These are phyloP conservation scores for Phlogophora meticulosa DNA, from an alignment of 2,888 invertebrate genomes.

Conservation along the genomic window DNA sequence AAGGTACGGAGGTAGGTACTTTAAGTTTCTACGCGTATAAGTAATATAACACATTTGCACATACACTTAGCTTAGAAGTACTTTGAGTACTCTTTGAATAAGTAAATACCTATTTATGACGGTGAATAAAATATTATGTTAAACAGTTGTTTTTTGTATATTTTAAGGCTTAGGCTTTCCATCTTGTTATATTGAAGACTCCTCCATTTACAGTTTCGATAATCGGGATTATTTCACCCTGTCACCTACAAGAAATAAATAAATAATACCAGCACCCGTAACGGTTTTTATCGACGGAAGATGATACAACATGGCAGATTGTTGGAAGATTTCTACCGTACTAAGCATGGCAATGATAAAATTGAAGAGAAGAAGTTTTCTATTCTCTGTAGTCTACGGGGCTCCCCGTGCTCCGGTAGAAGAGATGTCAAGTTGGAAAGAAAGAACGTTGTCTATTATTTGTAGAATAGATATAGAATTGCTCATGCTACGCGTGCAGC, in stretches of 20 bases:
- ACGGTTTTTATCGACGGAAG: too few relatives aligned
- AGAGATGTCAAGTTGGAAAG: too few relatives aligned
- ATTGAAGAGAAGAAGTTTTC: too few relatives aligned
- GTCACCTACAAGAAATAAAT: background rate
- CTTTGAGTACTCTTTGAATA: conserved; percentile 36
- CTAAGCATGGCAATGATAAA: too few relatives aligned
- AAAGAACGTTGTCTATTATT: too few relatives aligned
- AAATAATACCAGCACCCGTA: too few relatives aligned
- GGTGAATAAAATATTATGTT: conserved; percentile 34
- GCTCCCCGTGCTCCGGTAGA: too few relatives aligned
- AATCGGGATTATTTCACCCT: background rate
- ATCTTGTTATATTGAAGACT: background rate
- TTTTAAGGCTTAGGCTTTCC: background rate
- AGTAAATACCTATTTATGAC: conserved; percentile 14
- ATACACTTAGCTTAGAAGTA: conserved; percentile 43
- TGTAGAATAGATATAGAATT: too few relatives aligned
- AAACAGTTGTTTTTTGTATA: conserved; percentile 1
- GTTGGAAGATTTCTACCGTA: too few relatives aligned
- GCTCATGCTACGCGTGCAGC: too few relatives aligned
- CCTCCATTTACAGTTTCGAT: conserved; percentile 2
- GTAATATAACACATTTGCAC: conserved; percentile 36
- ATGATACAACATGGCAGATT: too few relatives aligned
- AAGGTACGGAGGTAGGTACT: background rate
- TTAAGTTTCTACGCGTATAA: conserved; percentile 14
- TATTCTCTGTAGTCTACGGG: too few relatives aligned